Evolutionary conservation across 2,797 vertebrate species (phyloP), one percentile per base, ranked within the genome.

Genomic region (Anisognathus igniventris): DNA sequence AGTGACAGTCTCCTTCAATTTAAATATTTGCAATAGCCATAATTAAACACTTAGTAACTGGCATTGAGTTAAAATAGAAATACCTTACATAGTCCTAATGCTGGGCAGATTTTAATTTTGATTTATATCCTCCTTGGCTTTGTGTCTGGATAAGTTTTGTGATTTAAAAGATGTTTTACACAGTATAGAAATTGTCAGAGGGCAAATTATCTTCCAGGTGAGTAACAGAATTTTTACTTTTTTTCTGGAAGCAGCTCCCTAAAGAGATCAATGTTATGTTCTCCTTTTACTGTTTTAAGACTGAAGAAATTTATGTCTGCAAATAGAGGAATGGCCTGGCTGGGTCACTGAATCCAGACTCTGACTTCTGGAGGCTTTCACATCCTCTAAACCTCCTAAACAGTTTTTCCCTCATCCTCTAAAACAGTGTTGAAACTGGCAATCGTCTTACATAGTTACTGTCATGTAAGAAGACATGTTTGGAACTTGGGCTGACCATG

Each of bases 1-100:
- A 90, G 51, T 1, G 7, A 75, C 33, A 35, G 37, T 86, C 73
- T 91, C 58, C 47, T 93, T 91, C 87, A 88, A 81, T 93, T 96
- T 90, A 92, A 94, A 88, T 92, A 95, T 93, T 95, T 96, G 84
- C 91, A 93, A 81, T 70, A 72, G 91, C 58, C 66, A 42, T 91
- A 95, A 92, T 96, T 95, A 97, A 96, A 81, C 66, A 93, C 70
- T 60, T 90, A 84, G 73, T 84, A 92, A 91, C 47, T 91, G 66
- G 87, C 85, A 94, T 37, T 4, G 20, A 88, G 57, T 86, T 93
- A 83, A 94, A 91, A 56, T 31, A 93, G 82, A 90, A 96, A 93
- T 88, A 57, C 16, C 92, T 89, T 85, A 65, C 19, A 21, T 31
- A 88, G 82, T 37, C 85, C 78, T 90, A 75, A 33, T 84, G 81